Conservation (phyloP, 2,797 vertebrate genomes). For the Hybognathus amarus region DNA sequence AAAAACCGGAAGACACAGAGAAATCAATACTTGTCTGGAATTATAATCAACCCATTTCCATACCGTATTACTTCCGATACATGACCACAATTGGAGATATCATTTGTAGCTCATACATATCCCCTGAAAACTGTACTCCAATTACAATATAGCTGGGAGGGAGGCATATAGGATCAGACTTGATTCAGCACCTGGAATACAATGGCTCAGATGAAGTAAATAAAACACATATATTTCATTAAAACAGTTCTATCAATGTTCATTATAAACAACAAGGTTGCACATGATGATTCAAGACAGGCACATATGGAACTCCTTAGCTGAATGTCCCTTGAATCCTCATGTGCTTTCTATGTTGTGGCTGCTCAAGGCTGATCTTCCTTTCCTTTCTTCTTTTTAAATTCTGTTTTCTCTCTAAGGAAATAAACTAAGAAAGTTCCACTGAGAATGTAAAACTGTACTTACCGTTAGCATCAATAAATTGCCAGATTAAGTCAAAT, state of each 20-base stretch:
- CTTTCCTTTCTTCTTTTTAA: neutral
- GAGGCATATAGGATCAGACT: slow-evolving; percentile 1
- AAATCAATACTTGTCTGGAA: slow-evolving; percentile 20
- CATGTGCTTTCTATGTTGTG: neutral
- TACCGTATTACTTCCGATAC: neutral
- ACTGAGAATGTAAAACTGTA: neutral
- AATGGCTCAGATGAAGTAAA: slow-evolving; percentile 15
- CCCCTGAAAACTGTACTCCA: slow-evolving; percentile 13
- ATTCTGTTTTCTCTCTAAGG: neutral
- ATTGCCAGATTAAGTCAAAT: neutral
- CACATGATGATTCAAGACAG: neutral
- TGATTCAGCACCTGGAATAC: slow-evolving; percentile 29
- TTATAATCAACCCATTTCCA: neutral
- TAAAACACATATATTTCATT: neutral
- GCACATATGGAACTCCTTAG: neutral
- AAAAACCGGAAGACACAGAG: neutral
- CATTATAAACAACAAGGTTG: neutral
- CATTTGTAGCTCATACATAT: slow-evolving; percentile 2
- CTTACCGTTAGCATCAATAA: neutral
- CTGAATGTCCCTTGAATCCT: neutral
- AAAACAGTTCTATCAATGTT: neutral
- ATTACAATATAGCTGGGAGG: slow-evolving; percentile 19
- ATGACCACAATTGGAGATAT: neutral
- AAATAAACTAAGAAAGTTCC: neutral
- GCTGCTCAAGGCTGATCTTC: neutral